Percentiles rank a stretch among this genome's conserved stretches.
These are phyloP conservation scores for Poeciliopsis infans DNA, from an alignment of 2,797 vertebrate species.

Conservation along the genomic window DNA sequence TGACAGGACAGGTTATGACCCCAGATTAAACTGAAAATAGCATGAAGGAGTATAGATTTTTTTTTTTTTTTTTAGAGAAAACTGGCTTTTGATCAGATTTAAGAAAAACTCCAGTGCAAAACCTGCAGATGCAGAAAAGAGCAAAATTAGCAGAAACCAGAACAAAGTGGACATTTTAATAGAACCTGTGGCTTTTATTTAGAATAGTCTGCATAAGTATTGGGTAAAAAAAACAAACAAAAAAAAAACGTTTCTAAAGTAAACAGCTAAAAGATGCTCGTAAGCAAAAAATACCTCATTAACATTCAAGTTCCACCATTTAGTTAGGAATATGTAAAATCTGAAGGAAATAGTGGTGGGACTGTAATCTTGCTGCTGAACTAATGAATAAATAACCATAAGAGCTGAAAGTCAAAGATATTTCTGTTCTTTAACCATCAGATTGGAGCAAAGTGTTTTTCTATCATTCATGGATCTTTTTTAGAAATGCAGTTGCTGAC, in stretches of 20 bases:
- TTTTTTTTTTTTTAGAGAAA: not conserved
- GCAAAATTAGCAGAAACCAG: not conserved
- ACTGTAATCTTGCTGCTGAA: too few species aligned
- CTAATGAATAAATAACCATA: too few species aligned
- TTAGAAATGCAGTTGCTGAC: too few species aligned
- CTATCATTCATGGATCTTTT: too few species aligned
- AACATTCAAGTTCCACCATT: not conserved
- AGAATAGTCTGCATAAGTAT: not conserved
- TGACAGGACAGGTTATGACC: not conserved
- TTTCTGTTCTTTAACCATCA: too few species aligned
- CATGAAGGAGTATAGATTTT: not conserved
- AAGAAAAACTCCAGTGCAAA: not conserved
- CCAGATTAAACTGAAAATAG: not conserved
- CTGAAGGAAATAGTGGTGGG: too few species aligned
- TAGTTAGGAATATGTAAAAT: not conserved
- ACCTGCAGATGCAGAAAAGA: not conserved
- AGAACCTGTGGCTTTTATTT: not conserved
- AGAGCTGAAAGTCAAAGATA: too few species aligned
- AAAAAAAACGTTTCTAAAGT: not conserved
- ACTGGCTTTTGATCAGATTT: not conserved
- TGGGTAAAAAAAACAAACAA: not conserved
- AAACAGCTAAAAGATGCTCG: not conserved
- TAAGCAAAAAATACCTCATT: constrained; percentile 12
- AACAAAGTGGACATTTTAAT: not conserved
- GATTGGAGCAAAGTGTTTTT: too few species aligned